These are phyloP conservation scores for Druon quercuslanigerum DNA, from an alignment of 1,140 invertebrate genomes.

Conservation along the genomic window DNA sequence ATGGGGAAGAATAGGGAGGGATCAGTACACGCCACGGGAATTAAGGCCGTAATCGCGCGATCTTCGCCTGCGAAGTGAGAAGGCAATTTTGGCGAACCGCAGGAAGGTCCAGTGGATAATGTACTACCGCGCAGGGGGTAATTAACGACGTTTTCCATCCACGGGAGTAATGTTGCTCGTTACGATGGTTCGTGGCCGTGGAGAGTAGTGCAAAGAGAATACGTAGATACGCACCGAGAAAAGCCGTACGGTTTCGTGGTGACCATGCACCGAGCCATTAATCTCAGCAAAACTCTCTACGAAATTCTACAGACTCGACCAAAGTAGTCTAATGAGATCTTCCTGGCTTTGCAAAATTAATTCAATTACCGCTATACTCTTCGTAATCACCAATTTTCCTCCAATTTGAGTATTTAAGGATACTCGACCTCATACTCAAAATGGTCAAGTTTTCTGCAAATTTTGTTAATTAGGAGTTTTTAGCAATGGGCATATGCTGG, in stretches of 20 bases:
- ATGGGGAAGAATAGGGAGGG: neutral
- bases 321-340: neutral
- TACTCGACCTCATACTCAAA: no score
- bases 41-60: conserved; percentile 65
- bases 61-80: conserved; percentile 70
- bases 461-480: no score
- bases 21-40: neutral
- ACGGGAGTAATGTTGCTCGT: conserved; percentile 71
- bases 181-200: conserved; percentile 58
- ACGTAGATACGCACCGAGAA: conserved; percentile 34
- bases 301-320: neutral
- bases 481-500: no score
- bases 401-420: no score
- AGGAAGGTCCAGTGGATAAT: conserved; percentile 67
- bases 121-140: conserved; percentile 66
- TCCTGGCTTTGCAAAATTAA: neutral
- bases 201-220: conserved; percentile 20
- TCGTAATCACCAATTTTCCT: neutral
- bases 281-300: neutral
- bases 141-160: conserved; percentile 72
- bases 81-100: conserved; percentile 71
- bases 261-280: neutral
- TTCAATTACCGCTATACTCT: neutral
- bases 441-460: no score
- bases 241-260: conserved; percentile 42